These are phyloP conservation scores for Poeciliopsis infans DNA, from an alignment of 2,797 vertebrate genomes.

Conservation along the genomic window DNA sequence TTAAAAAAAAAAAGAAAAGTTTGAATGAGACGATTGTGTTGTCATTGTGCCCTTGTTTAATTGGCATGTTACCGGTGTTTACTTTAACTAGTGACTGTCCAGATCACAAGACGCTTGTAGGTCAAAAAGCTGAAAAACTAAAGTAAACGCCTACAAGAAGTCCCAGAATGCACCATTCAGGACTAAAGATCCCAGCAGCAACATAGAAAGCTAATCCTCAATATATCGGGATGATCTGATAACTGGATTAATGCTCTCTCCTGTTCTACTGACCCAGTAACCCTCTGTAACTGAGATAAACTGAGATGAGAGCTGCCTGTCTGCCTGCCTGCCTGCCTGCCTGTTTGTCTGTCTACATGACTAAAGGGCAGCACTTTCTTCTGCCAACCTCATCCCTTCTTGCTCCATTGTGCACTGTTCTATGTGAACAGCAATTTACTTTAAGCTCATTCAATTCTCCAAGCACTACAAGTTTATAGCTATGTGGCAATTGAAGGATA, in stretches of 20 bases:
- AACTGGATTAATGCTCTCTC: conserved; percentile 64
- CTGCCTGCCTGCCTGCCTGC: conserved; percentile 1
- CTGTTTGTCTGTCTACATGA: not conserved
- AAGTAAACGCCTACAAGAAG: not conserved
- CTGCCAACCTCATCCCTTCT: conserved; percentile 18
- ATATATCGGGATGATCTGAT: conserved; percentile 64
- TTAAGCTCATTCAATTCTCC: conserved; percentile 68
- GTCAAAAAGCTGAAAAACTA: not conserved
- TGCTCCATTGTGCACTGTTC: conserved; percentile 25
- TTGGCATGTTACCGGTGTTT: not conserved
- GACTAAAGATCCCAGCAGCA: conserved; percentile 59
- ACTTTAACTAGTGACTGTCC: not conserved
- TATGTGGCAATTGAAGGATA: conserved; percentile 31
- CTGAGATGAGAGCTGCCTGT: not conserved
- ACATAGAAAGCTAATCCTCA: conserved; percentile 48
- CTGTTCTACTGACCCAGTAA: conserved; percentile 62
- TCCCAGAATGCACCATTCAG: conserved; percentile 9
- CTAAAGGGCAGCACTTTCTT: not conserved
- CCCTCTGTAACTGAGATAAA: conserved; percentile 29
- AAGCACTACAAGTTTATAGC: conserved; percentile 45
- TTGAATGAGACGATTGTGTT: not conserved
- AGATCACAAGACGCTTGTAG: not conserved
- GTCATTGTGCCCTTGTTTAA: not conserved
- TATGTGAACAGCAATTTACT: conserved; percentile 66
- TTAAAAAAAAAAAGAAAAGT: not conserved